phyloP scores from a whole-genome alignment of 2,797 vertebrate genomes.

The Hephaestus fuliginosus region DNA sequence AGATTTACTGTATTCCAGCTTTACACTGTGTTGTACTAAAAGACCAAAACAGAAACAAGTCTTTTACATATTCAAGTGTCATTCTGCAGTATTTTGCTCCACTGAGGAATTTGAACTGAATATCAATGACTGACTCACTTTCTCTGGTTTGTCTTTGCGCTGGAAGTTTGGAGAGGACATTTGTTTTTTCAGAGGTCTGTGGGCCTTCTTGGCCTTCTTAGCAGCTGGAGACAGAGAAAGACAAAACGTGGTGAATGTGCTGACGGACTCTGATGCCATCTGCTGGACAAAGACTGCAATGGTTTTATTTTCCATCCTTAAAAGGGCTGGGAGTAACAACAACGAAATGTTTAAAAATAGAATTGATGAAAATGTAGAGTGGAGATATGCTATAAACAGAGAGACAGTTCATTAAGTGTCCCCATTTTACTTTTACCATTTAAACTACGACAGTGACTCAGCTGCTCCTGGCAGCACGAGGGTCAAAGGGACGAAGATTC shows the following conservation, averaged over 20 bases:
- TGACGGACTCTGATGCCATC: constrained; percentile 45
- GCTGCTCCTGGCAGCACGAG: neutral
- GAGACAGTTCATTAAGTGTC: neutral
- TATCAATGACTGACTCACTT: constrained; percentile 81
- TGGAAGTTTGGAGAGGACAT: constrained; percentile 92
- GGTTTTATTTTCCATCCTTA: neutral
- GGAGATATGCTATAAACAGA: constrained; percentile 33
- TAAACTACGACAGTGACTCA: neutral
- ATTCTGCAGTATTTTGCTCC: neutral
- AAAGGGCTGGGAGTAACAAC: neutral
- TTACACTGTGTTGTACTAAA: too few relatives aligned
- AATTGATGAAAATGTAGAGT: neutral
- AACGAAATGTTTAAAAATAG: constrained; percentile 31
- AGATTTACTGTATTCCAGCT: neutral
- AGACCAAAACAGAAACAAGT: neutral
- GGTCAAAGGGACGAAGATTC: neutral
- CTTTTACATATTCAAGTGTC: neutral
- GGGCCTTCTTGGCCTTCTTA: constrained; percentile 91
- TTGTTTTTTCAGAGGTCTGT: constrained; percentile 91
- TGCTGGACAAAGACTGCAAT: constrained; percentile 44
- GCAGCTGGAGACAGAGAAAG: constrained; percentile 83
- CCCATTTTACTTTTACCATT: constrained; percentile 14
- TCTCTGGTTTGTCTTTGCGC: constrained; percentile 92
- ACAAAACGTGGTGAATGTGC: neutral
- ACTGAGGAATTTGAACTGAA: neutral